Base-by-base conservation (phyloP, 2,888 invertebrate species). In the Troides helena region DNA sequence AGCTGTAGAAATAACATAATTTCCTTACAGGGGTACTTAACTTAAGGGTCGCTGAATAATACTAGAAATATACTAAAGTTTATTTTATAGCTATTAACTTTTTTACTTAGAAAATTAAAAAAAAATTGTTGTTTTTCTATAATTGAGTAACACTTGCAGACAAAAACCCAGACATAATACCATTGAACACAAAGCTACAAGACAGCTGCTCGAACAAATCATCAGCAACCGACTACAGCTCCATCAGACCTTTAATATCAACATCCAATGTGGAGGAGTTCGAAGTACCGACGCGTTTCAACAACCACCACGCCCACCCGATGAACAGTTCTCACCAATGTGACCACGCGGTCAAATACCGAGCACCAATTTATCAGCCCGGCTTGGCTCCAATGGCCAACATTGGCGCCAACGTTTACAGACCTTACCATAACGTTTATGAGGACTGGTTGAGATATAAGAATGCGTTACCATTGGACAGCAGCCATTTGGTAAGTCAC, bases 391-490 rank as follows among this genome's bases (percentile, higher is more conserved):
- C 82, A 63, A 80, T 84, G 77, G 74, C 81, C 18, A 83, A 79
- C 74, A 77, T 87, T 77, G 85, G 85, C 0, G 74, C 82, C n/a
- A 85, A 83, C 69, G 90, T 90, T 25, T 89, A 90, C 57, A 86
- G 90, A 73, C 85, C 86, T 0, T 89, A 90, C 81, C 86, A 92
- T 73, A 87, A 92, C 73, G 88, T 94, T 72, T 90, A 93, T 80
- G 86, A 93, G 79, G 87, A 95, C 87, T 91, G 93, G 92, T 74
- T 94, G 89, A 90, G 94, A 85, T 86, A 92, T 80, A 92, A 92
- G 69, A 91, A 92, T 69, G 88, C 91, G 77, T 83, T 92, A 79
- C 90, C 92, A 2, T 77, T 92, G 69, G 90, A 91, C 75, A 92
- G 91, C 0, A 87, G 84, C 72, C 89, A 89, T 66, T 81, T 92